phyloP scores from a whole-genome alignment of 2,113 vertebrate species.

The Mesembrinibis cayennensis region DNA sequence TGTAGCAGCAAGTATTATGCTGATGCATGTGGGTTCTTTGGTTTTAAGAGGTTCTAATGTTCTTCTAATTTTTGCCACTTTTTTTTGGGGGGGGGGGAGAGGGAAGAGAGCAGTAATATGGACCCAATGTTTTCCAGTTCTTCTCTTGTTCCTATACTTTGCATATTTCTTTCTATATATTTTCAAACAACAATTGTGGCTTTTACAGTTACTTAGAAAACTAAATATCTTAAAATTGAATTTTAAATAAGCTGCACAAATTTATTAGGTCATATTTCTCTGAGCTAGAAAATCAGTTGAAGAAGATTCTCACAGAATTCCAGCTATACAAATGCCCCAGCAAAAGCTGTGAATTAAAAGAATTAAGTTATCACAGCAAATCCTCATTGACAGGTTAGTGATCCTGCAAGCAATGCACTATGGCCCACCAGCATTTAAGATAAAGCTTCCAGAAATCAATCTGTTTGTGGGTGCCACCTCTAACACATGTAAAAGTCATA shows the following conservation, averaged over 20 bases:
- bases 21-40: not conserved
- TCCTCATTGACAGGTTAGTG: not conserved
- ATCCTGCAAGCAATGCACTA: not conserved
- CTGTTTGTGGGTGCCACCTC: not conserved
- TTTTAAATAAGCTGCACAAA: not conserved
- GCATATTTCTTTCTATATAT: not conserved
- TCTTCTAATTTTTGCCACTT: not conserved
- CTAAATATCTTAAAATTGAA: not conserved
- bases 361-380: conserved; percentile 15
- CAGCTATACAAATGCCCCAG: not conserved
- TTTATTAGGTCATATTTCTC: not conserved
- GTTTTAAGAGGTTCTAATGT: not conserved
- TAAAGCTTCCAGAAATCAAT: not conserved
- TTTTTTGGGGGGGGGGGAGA: too few species aligned
- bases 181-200: not conserved
- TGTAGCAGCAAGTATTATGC: not conserved
- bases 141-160: not conserved
- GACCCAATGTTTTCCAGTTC: not conserved
- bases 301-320: not conserved
- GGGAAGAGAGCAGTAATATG: not conserved
- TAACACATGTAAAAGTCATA: not conserved
- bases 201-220: not conserved
- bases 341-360: not conserved
- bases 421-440: not conserved
- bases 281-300: not conserved